Percentiles rank a stretch among this genome's conserved stretches.
Evolutionary conservation across 2,888 invertebrate genomes (phyloP).

Genomic region (Drosophila borborema): DNA sequence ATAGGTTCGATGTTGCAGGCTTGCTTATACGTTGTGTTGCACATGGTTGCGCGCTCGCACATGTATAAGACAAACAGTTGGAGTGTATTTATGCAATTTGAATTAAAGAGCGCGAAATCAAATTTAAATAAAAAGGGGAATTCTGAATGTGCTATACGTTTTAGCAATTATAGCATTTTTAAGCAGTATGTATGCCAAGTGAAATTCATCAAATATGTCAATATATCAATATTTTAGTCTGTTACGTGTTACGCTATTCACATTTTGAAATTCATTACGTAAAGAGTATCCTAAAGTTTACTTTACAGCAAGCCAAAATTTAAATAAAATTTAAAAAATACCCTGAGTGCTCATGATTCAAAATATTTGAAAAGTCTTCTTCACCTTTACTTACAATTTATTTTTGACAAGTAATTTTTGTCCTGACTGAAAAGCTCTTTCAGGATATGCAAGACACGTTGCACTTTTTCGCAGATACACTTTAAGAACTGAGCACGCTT

Average conservation of each 20-base stretch:
- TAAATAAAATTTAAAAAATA: neutral
- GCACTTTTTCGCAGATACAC: neutral
- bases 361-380: neutral
- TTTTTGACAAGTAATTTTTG: neutral
- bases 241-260: too few relatives aligned
- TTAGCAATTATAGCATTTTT: neutral
- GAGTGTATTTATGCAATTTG: conserved; percentile 30
- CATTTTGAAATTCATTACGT: neutral
- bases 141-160: neutral
- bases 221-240: neutral
- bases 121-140: neutral
- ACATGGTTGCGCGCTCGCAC: conserved; percentile 9
- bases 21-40: conserved; percentile 9
- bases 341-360: neutral
- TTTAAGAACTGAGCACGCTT: neutral
- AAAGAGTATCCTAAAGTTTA: neutral
- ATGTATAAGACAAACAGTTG: conserved; percentile 15
- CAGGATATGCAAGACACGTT: neutral
- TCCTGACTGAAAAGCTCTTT: neutral
- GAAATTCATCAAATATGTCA: too few relatives aligned
- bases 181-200: neutral
- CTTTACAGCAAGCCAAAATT: neutral
- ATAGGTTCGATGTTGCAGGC: conserved; percentile 47
- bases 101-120: conserved; percentile 28
- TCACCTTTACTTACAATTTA: neutral